Evolutionary conservation across 2,797 vertebrate species (phyloP).

Genomic region (Mus minutoides): DNA sequence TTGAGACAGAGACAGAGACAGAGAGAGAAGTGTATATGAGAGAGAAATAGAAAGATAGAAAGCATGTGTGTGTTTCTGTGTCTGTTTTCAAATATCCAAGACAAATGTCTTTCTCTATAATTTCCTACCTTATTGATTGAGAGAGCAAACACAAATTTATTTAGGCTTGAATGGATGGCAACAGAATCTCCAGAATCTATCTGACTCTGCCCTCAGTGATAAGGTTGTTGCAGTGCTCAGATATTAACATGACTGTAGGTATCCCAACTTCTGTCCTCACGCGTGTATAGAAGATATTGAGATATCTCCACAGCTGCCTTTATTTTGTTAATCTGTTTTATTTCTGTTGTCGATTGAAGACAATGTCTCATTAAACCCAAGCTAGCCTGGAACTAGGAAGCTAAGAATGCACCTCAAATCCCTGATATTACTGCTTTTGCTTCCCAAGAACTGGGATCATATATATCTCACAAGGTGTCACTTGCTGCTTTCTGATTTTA

Average conservation of each 20-base stretch:
- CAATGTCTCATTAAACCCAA: not conserved
- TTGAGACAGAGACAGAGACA: no score
- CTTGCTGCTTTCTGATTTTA: not conserved
- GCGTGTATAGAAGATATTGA: not conserved
- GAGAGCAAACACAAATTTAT: not conserved
- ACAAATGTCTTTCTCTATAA: not conserved
- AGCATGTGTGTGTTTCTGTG: not conserved
- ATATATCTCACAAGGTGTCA: no score
- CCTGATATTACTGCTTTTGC: not conserved
- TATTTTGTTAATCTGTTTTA: not conserved
- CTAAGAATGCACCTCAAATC: not conserved
- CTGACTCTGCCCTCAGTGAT: not conserved
- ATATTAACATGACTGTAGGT: not conserved
- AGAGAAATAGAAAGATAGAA: no score
- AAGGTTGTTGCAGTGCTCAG: not conserved
- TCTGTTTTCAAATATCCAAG: not conserved
- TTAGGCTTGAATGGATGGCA: not conserved
- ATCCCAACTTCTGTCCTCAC: no score
- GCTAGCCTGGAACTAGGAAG: not conserved
- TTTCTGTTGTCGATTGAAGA: not conserved
- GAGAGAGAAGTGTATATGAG: no score
- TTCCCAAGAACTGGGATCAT: not conserved
- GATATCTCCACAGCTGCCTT: not conserved
- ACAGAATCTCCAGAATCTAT: not conserved
- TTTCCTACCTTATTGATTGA: not conserved